phyloP scores from a whole-genome alignment of 1,140 invertebrate species.

The Ptiloglossa arizonensis region DNA sequence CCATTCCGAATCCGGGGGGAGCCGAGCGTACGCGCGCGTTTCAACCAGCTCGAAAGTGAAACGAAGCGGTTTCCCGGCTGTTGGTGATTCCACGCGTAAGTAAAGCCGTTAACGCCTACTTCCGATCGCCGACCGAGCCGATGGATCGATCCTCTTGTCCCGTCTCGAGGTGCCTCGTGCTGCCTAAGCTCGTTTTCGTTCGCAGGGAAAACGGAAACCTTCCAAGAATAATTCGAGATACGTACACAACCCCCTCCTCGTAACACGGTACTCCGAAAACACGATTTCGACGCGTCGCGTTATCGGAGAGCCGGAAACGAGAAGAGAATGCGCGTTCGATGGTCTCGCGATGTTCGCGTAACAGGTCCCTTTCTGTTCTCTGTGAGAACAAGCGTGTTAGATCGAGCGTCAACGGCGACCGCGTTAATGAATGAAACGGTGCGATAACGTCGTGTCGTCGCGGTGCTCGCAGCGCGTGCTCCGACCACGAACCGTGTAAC shows the following conservation, averaged over 20 bases:
- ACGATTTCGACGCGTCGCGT: no score
- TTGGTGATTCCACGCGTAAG: slow-evolving; percentile 56
- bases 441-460: neutral
- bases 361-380: no score
- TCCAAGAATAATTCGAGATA: no score
- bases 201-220: no score
- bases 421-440: neutral
- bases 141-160: slow-evolving; percentile 55
- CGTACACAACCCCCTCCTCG: no score
- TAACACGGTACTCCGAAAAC: no score
- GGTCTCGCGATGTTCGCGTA: no score
- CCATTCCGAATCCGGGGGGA: slow-evolving; percentile 20
- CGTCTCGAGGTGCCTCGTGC: slow-evolving; percentile 24
- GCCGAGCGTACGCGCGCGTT: neutral
- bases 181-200: slow-evolving; percentile 27
- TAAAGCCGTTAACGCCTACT: slow-evolving; percentile 62
- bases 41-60: slow-evolving; percentile 49
- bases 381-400: no score
- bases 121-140: slow-evolving; percentile 20
- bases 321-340: no score
- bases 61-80: slow-evolving; percentile 28
- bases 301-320: no score
- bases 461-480: neutral
- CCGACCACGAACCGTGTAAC: slow-evolving; percentile 15
- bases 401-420: no score